Evolutionary conservation across 2,113 vertebrate genomes (phyloP).

Genomic region (Bubo blakistoni): DNA sequence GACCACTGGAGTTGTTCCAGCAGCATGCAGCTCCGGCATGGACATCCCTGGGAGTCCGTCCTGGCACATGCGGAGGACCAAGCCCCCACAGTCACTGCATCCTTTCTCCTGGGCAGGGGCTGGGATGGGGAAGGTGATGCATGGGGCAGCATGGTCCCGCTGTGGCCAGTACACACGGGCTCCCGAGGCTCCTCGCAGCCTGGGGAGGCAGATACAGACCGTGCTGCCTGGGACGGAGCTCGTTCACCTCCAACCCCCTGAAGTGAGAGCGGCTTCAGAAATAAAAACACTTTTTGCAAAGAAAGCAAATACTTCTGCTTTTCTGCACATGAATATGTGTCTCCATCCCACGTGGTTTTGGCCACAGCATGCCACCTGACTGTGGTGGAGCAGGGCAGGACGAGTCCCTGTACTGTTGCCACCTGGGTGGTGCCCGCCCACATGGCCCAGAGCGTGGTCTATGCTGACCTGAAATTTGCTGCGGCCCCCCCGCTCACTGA

Average conservation of each 20-base stretch:
- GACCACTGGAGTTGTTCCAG: not conserved
- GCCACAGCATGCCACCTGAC: not conserved
- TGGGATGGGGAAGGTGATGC: not conserved
- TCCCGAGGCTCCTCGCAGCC: accelerated
- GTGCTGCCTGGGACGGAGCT: not conserved
- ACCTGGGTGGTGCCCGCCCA: accelerated
- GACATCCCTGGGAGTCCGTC: not conserved
- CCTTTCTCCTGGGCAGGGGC: no score
- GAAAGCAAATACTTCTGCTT: conserved; percentile 7
- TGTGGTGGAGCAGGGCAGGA: accelerated
- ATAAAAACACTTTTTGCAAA: not conserved
- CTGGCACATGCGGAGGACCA: not conserved
- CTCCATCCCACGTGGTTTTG: accelerated
- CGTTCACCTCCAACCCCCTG: accelerated
- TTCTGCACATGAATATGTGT: not conserved
- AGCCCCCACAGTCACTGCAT: not conserved
- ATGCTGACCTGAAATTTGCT: not conserved
- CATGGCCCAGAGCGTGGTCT: not conserved
- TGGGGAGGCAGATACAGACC: accelerated
- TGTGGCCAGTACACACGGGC: accelerated
- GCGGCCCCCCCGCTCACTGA: accelerated
- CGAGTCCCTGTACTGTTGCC: not conserved
- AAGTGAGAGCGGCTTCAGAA: accelerated
- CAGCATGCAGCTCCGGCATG: not conserved
- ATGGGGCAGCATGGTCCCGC: accelerated